phyloP scores from a whole-genome alignment of 2,888 invertebrate genomes.

The Magallana nippona region DNA sequence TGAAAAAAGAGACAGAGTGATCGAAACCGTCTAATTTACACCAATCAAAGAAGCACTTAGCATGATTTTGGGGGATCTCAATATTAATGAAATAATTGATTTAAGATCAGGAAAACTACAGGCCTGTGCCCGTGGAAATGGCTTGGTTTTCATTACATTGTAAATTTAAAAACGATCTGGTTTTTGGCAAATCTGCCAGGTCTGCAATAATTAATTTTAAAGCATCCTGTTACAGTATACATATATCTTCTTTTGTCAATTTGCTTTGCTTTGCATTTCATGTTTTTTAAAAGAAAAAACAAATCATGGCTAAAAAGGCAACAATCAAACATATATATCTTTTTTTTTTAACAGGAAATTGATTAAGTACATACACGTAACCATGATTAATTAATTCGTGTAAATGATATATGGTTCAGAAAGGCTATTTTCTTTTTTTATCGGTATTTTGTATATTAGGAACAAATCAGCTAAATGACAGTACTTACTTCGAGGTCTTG shows the following conservation, averaged over 20 bases:
- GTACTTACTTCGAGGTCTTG: background rate
- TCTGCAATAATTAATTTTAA: background rate
- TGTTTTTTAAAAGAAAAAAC: too few relatives aligned
- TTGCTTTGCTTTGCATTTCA: too few relatives aligned
- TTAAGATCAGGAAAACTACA: background rate
- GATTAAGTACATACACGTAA: too few relatives aligned
- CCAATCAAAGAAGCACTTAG: background rate
- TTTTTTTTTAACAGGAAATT: too few relatives aligned
- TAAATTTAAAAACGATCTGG: slow-evolving; percentile 9
- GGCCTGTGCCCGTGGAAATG: background rate
- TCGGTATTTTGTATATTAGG: too few relatives aligned
- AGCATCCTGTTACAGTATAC: background rate
- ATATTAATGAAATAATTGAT: slow-evolving; percentile 32
- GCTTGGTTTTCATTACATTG: background rate
- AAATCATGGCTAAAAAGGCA: too few relatives aligned
- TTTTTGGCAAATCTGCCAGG: background rate
- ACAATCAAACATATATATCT: too few relatives aligned
- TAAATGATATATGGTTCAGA: too few relatives aligned
- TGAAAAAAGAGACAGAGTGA: slow-evolving; percentile 7
- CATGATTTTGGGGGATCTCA: slow-evolving; percentile 19
- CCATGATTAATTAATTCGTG: too few relatives aligned
- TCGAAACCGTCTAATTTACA: background rate
- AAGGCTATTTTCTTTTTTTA: background rate
- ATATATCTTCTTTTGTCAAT: too few relatives aligned
- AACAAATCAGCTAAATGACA: too few relatives aligned